phyloP scores from a whole-genome alignment of 2,888 invertebrate species.

The Agrilus mali region DNA sequence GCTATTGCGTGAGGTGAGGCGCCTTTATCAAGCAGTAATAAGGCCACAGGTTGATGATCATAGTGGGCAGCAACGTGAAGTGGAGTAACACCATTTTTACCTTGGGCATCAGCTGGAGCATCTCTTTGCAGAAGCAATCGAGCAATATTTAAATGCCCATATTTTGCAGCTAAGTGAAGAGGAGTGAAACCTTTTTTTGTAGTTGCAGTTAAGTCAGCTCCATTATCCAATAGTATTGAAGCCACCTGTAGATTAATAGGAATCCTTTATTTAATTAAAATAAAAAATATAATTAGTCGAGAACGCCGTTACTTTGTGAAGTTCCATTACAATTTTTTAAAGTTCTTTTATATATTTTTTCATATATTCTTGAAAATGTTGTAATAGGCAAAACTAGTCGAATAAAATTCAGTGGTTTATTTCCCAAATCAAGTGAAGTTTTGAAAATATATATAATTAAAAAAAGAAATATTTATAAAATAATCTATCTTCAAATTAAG shows the following conservation, averaged over 20 bases:
- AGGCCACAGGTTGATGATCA: constrained; percentile 82
- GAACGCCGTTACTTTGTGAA: no score
- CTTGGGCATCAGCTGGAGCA: constrained; percentile 73
- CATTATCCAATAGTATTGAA: constrained; percentile 78
- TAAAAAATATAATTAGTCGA: no score
- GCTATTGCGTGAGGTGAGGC: constrained; percentile 89
- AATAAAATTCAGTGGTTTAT: no score
- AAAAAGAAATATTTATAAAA: background rate
- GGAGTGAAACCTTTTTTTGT: constrained; percentile 97
- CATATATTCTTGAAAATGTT: no score
- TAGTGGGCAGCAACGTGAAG: constrained; percentile 96
- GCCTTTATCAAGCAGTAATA: constrained; percentile 80
- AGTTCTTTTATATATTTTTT: no score
- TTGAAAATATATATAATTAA: no score
- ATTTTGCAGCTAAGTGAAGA: constrained; percentile 92
- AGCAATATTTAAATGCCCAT: constrained; percentile 87
- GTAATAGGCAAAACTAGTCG: no score
- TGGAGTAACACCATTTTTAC: constrained; percentile 90
- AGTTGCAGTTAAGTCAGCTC: constrained; percentile 78
- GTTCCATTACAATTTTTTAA: no score
- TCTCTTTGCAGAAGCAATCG: constrained; percentile 76
- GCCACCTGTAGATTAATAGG: constrained; percentile 48
- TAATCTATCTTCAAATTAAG: background rate
- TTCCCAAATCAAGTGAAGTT: no score
- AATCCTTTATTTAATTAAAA: background rate